phyloP scores from a whole-genome alignment of 2,888 invertebrate genomes.

The Stratiomys singularior region DNA sequence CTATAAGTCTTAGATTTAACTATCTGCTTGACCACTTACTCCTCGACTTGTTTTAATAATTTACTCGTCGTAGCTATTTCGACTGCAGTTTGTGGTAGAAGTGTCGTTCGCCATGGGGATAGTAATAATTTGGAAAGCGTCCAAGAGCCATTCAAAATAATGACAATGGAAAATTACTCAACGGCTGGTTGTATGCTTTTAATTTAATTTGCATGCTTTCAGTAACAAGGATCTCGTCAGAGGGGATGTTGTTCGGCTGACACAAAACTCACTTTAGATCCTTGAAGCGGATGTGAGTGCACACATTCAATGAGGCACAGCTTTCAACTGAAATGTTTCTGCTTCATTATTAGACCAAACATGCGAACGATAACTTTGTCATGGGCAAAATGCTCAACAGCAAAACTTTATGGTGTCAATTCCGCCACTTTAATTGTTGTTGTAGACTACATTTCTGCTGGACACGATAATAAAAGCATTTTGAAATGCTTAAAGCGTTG shows the following conservation, averaged over 20 bases:
- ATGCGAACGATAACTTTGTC: background rate
- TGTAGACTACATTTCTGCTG: background rate
- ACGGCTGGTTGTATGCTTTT: conserved; percentile 38
- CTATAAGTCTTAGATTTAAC: no score
- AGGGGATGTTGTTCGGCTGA: background rate
- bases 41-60: conserved; percentile 8
- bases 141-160: conserved; percentile 41
- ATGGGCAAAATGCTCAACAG: background rate
- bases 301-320: no score
- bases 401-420: background rate
- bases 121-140: conserved; percentile 43
- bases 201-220: conserved; percentile 15
- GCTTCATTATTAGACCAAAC: background rate
- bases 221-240: background rate
- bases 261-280: background rate
- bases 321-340: background rate
- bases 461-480: background rate
- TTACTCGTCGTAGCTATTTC: conserved; percentile 25
- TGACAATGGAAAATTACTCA: conserved; percentile 42
- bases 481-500: no score
- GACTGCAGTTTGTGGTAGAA: conserved; percentile 21
- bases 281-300: no score
- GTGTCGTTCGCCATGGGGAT: conserved; percentile 6
- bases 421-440: background rate
- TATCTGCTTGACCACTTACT: no score